Evolutionary conservation across 1,140 invertebrate genomes (phyloP).

Genomic region (Bactericera cockerelli): DNA sequence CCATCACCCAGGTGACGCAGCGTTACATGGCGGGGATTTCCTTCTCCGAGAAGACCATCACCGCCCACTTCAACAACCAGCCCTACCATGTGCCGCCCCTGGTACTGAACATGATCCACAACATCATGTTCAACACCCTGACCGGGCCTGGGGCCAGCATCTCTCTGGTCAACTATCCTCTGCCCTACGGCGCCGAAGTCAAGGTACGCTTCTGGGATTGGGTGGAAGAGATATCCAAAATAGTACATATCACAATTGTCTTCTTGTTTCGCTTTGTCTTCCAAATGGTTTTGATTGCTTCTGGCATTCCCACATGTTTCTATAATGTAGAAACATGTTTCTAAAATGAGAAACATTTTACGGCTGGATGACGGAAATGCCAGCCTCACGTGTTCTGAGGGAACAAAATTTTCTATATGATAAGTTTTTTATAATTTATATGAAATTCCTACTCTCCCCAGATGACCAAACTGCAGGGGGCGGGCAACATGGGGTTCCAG

Average conservation of each 20-base stretch:
- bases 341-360: too few species aligned
- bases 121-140: constrained; percentile 37
- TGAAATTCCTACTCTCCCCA: too few species aligned
- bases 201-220: constrained; percentile 20
- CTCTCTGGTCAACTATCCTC: constrained; percentile 46
- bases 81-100: constrained; percentile 51
- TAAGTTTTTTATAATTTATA: too few species aligned
- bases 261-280: constrained; percentile 14
- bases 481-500: constrained; percentile 42
- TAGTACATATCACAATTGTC: constrained; percentile 9
- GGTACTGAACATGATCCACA: constrained; percentile 41
- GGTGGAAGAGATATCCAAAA: background rate
- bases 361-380: too few species aligned
- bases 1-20: constrained; percentile 20
- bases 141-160: constrained; percentile 32
- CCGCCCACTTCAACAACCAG: constrained; percentile 45
- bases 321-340: too few species aligned
- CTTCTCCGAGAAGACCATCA: constrained; percentile 28
- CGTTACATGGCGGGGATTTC: constrained; percentile 34
- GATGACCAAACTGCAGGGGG: constrained; percentile 33
- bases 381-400: too few species aligned
- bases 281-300: too few species aligned
- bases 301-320: too few species aligned
- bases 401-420: too few species aligned
- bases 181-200: constrained; percentile 35